Evolutionary conservation across 2,888 invertebrate genomes (phyloP).

Genomic region (Nesidiocoris tenuis): DNA sequence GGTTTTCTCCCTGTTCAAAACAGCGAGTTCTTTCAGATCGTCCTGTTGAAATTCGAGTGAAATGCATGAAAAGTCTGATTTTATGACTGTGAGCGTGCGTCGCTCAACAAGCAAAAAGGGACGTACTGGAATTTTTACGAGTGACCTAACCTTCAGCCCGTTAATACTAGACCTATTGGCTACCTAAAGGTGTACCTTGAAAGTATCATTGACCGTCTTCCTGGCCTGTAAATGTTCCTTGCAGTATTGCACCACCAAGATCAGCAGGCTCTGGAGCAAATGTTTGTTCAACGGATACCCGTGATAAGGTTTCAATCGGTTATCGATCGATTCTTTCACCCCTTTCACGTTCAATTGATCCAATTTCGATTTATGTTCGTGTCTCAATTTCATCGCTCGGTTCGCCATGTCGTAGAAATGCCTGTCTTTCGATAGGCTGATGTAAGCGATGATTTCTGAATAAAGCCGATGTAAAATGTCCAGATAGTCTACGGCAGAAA

Average conservation of each 20-base stretch:
- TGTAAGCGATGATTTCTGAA: background rate
- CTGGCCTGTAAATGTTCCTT: constrained; percentile 13
- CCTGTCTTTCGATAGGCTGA: background rate
- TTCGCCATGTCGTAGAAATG: constrained; percentile 12
- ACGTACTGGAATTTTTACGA: no score
- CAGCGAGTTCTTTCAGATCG: constrained; percentile 7
- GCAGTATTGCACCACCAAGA: constrained; percentile 13
- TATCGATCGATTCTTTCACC: constrained; percentile 16
- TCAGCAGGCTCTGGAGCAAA: constrained; percentile 18
- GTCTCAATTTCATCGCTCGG: constrained; percentile 16
- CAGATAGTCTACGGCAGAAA: background rate
- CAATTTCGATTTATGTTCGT: background rate
- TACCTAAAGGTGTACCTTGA: constrained; percentile 12
- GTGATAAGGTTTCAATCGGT: constrained; percentile 33
- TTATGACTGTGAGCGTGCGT: background rate
- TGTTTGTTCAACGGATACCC: constrained; percentile 35
- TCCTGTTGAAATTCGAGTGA: no score
- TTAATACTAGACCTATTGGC: background rate
- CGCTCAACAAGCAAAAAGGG: no score
- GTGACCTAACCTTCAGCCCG: no score
- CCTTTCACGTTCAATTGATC: constrained; percentile 17
- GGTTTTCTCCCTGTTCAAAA: constrained; percentile 11
- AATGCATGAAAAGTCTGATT: background rate
- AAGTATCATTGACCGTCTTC: constrained; percentile 15
- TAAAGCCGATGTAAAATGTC: background rate